These are phyloP conservation scores for Epicampocera succincta DNA, from an alignment of 2,888 invertebrate genomes.

Conservation along the genomic window DNA sequence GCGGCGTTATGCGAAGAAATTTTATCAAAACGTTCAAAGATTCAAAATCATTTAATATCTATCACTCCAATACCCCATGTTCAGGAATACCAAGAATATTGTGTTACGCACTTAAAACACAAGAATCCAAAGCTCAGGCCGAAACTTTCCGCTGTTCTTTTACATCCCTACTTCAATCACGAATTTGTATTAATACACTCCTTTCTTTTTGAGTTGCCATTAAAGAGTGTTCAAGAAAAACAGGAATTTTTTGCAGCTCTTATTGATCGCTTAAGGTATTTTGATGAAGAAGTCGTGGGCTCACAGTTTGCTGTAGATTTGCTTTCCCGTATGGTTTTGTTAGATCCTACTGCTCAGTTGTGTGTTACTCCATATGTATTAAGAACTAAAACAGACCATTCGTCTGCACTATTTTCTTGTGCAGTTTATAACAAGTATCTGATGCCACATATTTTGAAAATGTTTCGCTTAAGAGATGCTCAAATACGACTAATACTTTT, in stretches of 20 bases:
- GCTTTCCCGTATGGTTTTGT: slow-evolving; percentile 91
- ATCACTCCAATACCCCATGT: slow-evolving; percentile 86
- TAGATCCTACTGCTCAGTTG: slow-evolving; percentile 89
- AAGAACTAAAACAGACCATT: slow-evolving; percentile 83
- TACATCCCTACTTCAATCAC: slow-evolving; percentile 91
- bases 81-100: slow-evolving; percentile 87
- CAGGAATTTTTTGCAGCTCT: slow-evolving; percentile 89
- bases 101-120: slow-evolving; percentile 87
- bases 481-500: slow-evolving; percentile 91
- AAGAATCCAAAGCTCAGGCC: slow-evolving; percentile 86
- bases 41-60: slow-evolving; percentile 57
- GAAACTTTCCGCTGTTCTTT: slow-evolving; percentile 85
- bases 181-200: slow-evolving; percentile 92
- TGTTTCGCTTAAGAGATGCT: slow-evolving; percentile 92
- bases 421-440: slow-evolving; percentile 88
- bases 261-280: slow-evolving; percentile 86
- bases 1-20: slow-evolving; percentile 89
- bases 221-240: slow-evolving; percentile 90
- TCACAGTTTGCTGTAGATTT: slow-evolving; percentile 89
- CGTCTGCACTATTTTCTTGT: slow-evolving; percentile 86
- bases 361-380: slow-evolving; percentile 80
- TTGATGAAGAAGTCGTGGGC: slow-evolving; percentile 91
- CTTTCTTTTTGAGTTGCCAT: slow-evolving; percentile 90
- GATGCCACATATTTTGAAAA: slow-evolving; percentile 88
- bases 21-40: slow-evolving; percentile 78